Evolutionary conservation across 2,888 invertebrate species (phyloP).

Genomic region (Lordiphosa andalusiaca): DNA sequence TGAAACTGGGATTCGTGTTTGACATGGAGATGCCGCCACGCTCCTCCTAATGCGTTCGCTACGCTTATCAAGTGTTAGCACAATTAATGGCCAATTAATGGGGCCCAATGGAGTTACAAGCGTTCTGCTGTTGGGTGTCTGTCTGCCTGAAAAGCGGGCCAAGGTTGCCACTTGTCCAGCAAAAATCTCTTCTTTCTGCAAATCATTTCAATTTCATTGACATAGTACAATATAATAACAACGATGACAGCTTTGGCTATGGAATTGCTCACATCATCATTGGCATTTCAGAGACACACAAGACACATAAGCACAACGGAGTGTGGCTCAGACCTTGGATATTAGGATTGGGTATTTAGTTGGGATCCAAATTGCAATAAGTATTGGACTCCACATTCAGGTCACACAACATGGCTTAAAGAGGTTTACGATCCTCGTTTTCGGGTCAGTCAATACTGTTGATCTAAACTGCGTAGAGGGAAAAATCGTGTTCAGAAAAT

Average conservation of each 20-base stretch:
- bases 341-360: too few species aligned
- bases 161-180: conserved; percentile 29
- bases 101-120: conserved; percentile 22
- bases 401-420: too few species aligned
- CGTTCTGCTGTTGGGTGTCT: conserved; percentile 36
- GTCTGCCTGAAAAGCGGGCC: conserved; percentile 28
- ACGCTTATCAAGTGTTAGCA: conserved; percentile 26
- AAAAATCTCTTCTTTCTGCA: conserved; percentile 29
- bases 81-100: conserved; percentile 34
- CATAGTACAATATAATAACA: conserved; percentile 7
- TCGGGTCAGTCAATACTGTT: too few species aligned
- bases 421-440: too few species aligned
- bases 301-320: too few species aligned
- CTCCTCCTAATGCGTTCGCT: conserved; percentile 12
- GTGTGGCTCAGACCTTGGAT: too few species aligned
- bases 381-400: too few species aligned
- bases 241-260: conserved; percentile 17
- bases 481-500: too few species aligned
- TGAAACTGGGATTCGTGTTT: conserved; percentile 8
- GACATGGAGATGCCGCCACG: conserved; percentile 3
- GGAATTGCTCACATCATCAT: conserved; percentile 25
- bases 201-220: conserved; percentile 38
- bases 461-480: too few species aligned
- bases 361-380: too few species aligned
- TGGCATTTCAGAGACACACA: conserved; percentile 8